Conservation (phyloP, 2,113 vertebrate species). For the Eonycteris spelaea region DNA sequence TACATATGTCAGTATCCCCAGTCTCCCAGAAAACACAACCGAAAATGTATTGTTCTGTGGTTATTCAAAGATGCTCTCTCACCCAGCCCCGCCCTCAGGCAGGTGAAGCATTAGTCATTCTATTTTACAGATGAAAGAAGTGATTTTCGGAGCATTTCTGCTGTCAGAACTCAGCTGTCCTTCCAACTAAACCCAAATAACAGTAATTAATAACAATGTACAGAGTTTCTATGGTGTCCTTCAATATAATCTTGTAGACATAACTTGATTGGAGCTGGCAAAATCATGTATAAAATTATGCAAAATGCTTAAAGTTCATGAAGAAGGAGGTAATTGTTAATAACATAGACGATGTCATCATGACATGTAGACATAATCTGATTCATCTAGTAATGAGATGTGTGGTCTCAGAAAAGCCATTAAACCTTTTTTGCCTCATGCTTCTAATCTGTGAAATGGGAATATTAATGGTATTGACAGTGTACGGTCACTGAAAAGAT, state of each 20-base stretch:
- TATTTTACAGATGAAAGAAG: neutral
- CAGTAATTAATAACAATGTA: neutral
- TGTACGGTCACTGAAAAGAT: neutral
- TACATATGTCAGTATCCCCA: neutral
- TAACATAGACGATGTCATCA: neutral
- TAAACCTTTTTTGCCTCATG: neutral
- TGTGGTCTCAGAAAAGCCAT: neutral
- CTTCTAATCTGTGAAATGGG: neutral
- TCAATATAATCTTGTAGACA: neutral
- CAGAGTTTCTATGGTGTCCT: neutral
- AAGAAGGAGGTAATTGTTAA: neutral
- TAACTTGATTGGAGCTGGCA: neutral
- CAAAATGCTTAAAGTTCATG: neutral
- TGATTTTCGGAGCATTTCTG: neutral
- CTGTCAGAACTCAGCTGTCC: neutral
- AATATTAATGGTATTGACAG: neutral
- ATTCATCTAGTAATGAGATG: neutral
- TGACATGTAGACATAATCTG: neutral
- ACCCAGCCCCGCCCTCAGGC: neutral
- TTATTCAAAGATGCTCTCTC: neutral
- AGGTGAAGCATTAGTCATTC: neutral
- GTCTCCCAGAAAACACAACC: no score
- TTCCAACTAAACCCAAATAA: conserved; percentile 10
- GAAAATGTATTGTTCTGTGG: neutral
- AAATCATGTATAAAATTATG: neutral